phyloP scores from a whole-genome alignment of 2,113 vertebrate species.

The Antigone vipio region DNA sequence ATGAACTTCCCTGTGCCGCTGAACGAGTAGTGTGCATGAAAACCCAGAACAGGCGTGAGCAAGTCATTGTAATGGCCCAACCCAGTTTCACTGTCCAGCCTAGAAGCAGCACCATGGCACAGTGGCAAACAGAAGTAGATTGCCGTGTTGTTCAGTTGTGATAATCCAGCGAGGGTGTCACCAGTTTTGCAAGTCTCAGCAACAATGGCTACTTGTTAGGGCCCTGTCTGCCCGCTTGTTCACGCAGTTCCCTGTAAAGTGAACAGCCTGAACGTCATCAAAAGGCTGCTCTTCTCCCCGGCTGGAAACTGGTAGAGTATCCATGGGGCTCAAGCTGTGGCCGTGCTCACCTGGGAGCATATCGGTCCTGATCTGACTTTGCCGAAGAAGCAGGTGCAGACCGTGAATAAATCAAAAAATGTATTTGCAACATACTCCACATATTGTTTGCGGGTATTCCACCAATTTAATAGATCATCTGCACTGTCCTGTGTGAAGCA shows the following conservation, averaged over 20 bases:
- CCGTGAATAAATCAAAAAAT: background rate
- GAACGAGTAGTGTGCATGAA: background rate
- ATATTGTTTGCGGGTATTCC: background rate
- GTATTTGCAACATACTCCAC: background rate
- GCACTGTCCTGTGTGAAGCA: background rate
- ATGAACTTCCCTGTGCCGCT: background rate
- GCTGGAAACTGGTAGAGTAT: background rate
- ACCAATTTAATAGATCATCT: background rate
- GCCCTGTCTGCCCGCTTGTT: background rate
- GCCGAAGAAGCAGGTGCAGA: background rate
- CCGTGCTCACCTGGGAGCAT: rapidly evolving
- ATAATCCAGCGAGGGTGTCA: background rate
- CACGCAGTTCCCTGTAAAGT: background rate
- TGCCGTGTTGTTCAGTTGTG: background rate
- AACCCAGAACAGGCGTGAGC: background rate
- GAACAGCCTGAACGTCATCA: background rate
- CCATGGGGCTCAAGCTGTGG: background rate
- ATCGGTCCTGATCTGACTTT: background rate
- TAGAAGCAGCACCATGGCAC: background rate
- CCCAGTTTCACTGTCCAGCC: background rate
- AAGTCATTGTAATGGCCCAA: background rate
- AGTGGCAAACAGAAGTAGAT: background rate
- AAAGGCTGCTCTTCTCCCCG: background rate
- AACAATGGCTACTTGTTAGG: background rate
- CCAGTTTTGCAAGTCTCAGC: background rate